Conservation (phyloP, 2,888 invertebrate genomes). For the Caenorhabditis sp. region DNA sequence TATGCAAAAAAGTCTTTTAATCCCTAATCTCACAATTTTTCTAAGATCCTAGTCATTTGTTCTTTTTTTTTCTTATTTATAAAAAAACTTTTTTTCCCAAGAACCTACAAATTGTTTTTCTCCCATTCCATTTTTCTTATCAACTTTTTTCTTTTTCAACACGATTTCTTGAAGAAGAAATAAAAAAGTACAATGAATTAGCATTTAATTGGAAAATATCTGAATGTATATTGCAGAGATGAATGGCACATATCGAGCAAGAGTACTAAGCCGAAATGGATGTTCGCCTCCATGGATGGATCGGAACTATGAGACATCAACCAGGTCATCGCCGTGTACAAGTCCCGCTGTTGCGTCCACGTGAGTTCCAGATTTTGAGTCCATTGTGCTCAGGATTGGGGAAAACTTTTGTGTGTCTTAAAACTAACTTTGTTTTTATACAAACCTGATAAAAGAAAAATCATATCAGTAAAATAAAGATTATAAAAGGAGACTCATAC, state of each 20-base stretch:
- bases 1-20: too few species aligned
- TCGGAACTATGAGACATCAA: constrained; percentile 22
- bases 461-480: too few species aligned
- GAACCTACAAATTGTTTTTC: neutral
- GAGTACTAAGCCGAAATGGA: constrained; percentile 48
- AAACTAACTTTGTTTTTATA: too few species aligned
- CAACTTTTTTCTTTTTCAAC: too few species aligned
- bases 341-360: constrained; percentile 49
- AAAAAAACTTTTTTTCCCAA: neutral
- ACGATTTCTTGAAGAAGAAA: too few species aligned
- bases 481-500: too few species aligned
- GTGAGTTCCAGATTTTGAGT: constrained; percentile 22
- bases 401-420: too few species aligned
- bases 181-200: too few species aligned
- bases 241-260: constrained; percentile 50
- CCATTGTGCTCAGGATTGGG: too few species aligned
- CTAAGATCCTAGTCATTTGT: too few species aligned
- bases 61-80: neutral
- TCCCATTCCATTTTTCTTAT: neutral
- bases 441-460: too few species aligned
- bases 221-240: constrained; percentile 34
- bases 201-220: neutral
- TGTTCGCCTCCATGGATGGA: constrained; percentile 60
- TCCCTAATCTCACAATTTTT: neutral
- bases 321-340: constrained; percentile 46